A percentile compares a stretch with the other conserved stretches of the same genome.
Evolutionary conservation across 1,140 invertebrate species (phyloP).

Genomic region (Micrasema minimum): DNA sequence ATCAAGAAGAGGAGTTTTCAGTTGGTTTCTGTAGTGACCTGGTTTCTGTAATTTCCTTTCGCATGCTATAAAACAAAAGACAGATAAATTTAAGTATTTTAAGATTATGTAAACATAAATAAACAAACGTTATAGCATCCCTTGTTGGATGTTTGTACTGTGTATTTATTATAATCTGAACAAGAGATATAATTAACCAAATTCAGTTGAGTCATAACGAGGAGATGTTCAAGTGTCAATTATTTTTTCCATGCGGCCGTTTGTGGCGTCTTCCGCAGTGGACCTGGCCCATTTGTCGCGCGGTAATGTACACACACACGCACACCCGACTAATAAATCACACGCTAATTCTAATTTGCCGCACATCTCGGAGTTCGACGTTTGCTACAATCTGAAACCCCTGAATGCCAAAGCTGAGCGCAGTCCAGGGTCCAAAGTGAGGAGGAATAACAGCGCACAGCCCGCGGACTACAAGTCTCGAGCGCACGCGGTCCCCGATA

Average conservation of each 20-base stretch:
- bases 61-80: too few relatives aligned
- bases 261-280: conserved; percentile 69
- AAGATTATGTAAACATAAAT: too few relatives aligned
- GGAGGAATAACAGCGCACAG: conserved; percentile 63
- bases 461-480: conserved; percentile 58
- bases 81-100: too few relatives aligned
- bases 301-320: conserved; percentile 75
- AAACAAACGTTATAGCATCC: too few relatives aligned
- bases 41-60: background rate
- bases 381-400: conserved; percentile 51
- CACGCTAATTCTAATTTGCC: conserved; percentile 58
- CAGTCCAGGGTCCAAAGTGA: conserved; percentile 35
- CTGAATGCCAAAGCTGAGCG: conserved; percentile 40
- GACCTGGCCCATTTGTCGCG: conserved; percentile 70
- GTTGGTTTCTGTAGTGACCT: conserved; percentile 66
- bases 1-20: conserved; percentile 67
- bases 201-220: too few relatives aligned
- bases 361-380: conserved; percentile 49
- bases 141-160: too few relatives aligned
- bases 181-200: too few relatives aligned
- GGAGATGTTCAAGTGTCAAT: conserved; percentile 41
- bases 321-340: conserved; percentile 70
- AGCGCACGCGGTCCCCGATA: conserved; percentile 58
- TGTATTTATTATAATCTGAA: too few relatives aligned
- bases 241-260: conserved; percentile 70